Evolutionary conservation across 2,113 vertebrate species (phyloP), one percentile per base, ranked within the genome.

Genomic region (Melanocharis versteri): DNA sequence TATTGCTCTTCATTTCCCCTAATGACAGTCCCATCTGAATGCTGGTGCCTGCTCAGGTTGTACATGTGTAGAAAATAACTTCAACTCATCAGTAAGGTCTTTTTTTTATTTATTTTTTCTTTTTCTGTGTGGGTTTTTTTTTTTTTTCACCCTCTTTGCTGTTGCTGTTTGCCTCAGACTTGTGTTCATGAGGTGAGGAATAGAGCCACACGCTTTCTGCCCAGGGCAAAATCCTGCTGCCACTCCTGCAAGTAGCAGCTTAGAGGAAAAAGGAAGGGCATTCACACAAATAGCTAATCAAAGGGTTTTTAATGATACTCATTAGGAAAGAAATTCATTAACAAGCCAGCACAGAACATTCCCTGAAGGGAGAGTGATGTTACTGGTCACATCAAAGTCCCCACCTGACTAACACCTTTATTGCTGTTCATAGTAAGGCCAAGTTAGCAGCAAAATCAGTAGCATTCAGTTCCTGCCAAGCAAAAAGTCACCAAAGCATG

Each of bases 301-400:
- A 97, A 97, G 95, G 83, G 72, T 87, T 96, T 96, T 96, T 97
- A 97, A 96, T 97, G 95, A 95, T 87, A 95, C 94, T 95, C 95
- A 96, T 97, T 97, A 96, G 89, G 89, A 97, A 97, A 97, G 73
- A 96, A 97, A 97, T 96, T 96, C 95, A 97, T 96, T 97, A 97
- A 97, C 96, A 97, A 95, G 95, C 95, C 94, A 96, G 95, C 93
- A 95, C 83, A 91, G 87, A 97, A 97, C 94, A 95, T 96, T 97
- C 93, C 95, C 95, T 95, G 95, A 97, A 96, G 95, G 93, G 87
- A 95, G 73, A 91, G 77, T 79, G 96, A 94, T 95, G 80, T 84
- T 94, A 95, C 72, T 95, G 95, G 95, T 96, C 94, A 96, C 95
- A 95, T 95, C 93, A 91, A 96, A 96, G 93, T 71, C 83, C 83